These are phyloP conservation scores for Hedya salicella DNA, from an alignment of 2,888 invertebrate genomes.

Conservation along the genomic window DNA sequence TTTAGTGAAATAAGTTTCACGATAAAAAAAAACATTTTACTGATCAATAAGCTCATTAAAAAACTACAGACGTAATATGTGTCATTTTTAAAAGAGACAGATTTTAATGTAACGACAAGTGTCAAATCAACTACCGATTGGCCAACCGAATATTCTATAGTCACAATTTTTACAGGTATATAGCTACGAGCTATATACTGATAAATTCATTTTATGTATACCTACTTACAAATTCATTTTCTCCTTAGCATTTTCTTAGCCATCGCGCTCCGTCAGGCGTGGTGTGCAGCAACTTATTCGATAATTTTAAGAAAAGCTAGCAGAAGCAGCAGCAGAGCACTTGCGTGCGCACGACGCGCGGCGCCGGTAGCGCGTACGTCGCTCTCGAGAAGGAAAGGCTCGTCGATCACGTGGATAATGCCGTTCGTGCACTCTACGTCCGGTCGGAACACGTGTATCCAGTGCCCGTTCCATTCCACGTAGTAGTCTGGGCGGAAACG, in stretches of 20 bases:
- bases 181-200: too few species aligned
- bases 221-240: not conserved
- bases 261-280: not conserved
- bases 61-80: too few species aligned
- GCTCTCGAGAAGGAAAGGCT: constrained; percentile 92
- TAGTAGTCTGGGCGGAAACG: constrained; percentile 87
- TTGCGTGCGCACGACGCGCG: constrained; percentile 54
- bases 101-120: too few species aligned
- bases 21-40: too few species aligned
- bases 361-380: constrained; percentile 90
- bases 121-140: too few species aligned
- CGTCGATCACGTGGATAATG: constrained; percentile 96
- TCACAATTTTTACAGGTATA: too few species aligned
- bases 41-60: too few species aligned
- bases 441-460: constrained; percentile 93
- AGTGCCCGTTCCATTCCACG: constrained; percentile 93
- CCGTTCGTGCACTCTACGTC: constrained; percentile 98
- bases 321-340: constrained; percentile 60
- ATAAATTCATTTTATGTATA: too few species aligned
- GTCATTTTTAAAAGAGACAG: too few species aligned
- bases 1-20: too few species aligned
- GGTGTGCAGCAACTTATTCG: constrained; percentile 50
- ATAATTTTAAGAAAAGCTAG: constrained; percentile 66
- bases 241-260: not conserved
- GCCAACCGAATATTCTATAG: too few species aligned